Conservation (phyloP, 1,140 invertebrate genomes). For the Eubasilissa regina region DNA sequence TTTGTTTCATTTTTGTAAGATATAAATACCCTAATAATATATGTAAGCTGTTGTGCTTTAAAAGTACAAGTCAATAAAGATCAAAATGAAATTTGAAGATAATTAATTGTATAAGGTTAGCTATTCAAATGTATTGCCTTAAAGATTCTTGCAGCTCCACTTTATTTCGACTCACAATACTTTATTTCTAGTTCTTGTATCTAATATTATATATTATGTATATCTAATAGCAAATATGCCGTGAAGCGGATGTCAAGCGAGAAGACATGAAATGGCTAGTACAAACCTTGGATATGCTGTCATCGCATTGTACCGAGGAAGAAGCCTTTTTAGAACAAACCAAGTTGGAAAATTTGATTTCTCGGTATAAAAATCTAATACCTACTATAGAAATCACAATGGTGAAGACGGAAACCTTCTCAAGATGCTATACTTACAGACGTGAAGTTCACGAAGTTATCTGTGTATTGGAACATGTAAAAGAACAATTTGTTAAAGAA, state of each 20-base stretch:
- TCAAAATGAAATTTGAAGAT: too few relatives aligned
- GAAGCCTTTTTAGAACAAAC: slow-evolving; percentile 86
- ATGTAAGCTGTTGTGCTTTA: too few relatives aligned
- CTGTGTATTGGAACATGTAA: slow-evolving; percentile 81
- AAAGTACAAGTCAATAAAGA: too few relatives aligned
- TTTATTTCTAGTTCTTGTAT: background rate
- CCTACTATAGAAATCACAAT: slow-evolving; percentile 94
- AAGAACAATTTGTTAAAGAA: slow-evolving; percentile 79
- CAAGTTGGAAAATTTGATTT: slow-evolving; percentile 86
- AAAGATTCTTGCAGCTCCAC: too few relatives aligned
- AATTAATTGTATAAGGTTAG: too few relatives aligned
- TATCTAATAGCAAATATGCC: slow-evolving; percentile 83
- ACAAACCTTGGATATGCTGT: slow-evolving; percentile 88
- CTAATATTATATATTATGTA: slow-evolving; percentile 42
- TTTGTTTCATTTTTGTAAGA: too few relatives aligned
- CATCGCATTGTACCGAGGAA: slow-evolving; percentile 85
- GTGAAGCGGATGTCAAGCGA: slow-evolving; percentile 89
- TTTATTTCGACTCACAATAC: too few relatives aligned
- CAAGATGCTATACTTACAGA: slow-evolving; percentile 92
- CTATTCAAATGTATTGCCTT: too few relatives aligned
- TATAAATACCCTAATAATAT: too few relatives aligned
- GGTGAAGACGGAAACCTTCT: slow-evolving; percentile 92
- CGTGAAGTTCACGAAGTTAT: slow-evolving; percentile 91
- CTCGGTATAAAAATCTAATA: slow-evolving; percentile 91
- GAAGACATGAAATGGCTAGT: slow-evolving; percentile 97